phyloP scores from a whole-genome alignment of 2,113 vertebrate genomes.

The Alces alces region DNA sequence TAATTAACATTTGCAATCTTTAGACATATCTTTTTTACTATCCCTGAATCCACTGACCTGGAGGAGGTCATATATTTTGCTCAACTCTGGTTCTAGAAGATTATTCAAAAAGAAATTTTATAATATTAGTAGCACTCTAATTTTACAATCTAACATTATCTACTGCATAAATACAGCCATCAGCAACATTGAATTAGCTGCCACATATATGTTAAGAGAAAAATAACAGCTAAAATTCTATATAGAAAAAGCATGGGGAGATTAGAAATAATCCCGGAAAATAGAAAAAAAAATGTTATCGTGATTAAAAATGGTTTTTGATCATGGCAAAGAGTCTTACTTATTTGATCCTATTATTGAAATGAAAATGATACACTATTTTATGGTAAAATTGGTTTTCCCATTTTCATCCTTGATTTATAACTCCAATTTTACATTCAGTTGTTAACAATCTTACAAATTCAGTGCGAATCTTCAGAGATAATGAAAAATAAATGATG shows the following conservation, averaged over 20 bases:
- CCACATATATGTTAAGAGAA: background rate
- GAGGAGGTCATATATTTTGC: background rate
- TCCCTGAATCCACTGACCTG: background rate
- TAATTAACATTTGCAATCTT: constrained; percentile 11
- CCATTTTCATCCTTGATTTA: constrained; percentile 59
- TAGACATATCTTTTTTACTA: background rate
- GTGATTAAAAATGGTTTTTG: background rate
- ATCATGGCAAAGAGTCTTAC: background rate
- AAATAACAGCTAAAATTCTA: background rate
- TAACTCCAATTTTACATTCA: constrained; percentile 48
- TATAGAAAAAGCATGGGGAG: background rate
- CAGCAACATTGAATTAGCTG: background rate
- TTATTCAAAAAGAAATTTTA: background rate
- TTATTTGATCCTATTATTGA: background rate
- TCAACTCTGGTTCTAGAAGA: constrained; percentile 9
- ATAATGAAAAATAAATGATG: constrained; percentile 67
- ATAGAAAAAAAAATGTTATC: background rate
- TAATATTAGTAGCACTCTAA: background rate
- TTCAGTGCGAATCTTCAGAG: constrained; percentile 51
- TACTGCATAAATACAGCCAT: background rate
- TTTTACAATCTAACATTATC: background rate
- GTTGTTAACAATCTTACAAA: constrained; percentile 58
- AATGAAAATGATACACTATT: constrained; percentile 23
- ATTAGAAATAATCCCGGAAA: background rate
- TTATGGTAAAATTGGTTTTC: constrained; percentile 40